Base-by-base conservation (phyloP, 2,888 invertebrate genomes). In the Leucophenga maculata region DNA sequence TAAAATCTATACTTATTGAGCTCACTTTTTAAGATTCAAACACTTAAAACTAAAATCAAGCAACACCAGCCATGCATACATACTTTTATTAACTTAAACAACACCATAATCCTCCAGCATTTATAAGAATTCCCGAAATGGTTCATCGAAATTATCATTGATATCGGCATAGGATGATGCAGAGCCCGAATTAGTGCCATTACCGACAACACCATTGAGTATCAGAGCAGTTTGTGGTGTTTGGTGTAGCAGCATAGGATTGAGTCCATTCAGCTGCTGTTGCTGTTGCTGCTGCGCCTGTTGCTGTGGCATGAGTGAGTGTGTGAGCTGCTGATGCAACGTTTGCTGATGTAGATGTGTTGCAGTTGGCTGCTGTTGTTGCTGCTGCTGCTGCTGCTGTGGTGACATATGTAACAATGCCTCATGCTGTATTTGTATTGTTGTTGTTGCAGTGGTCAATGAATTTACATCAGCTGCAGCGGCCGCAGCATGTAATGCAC, bases 81-180 rank as follows among this genome's bases (percentile, higher is more conserved):
- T 16, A 16, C 18, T 11, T 8, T 11, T 11, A 50, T 6, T 11
- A 50, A 50, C 50, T 50, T 22, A 62, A 59, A 16, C 39, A 4
- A 65, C 31, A 26, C 60, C 60, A 20, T 39, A 60, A 13, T 54
- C 22, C 44, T 31, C 22, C 44, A 65, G 54, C 18, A 8, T 74
- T 87, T 88, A 88, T 69, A 88, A 79, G 74, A 88, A 88, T 74
- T 88, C 88, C 75, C 88, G 84, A 76, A 88, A 88, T 11, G 88
- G 88, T 72, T 88, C 88, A 70, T 88, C 87, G 69, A 84, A 88
- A 74, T 84, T 87, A 72, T 85, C 87, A 72, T 85, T 86, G 68
- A 84, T 86, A 77, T 86, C 85, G 3, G 83, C 69, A 69, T 88
- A 86, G 64, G 69, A 72, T 67, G 0, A 66, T 55, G 0, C 46